Evolutionary conservation across 2,888 invertebrate genomes (phyloP), one percentile per base, ranked within the genome.

Genomic region (Lithophane semibrunnea): DNA sequence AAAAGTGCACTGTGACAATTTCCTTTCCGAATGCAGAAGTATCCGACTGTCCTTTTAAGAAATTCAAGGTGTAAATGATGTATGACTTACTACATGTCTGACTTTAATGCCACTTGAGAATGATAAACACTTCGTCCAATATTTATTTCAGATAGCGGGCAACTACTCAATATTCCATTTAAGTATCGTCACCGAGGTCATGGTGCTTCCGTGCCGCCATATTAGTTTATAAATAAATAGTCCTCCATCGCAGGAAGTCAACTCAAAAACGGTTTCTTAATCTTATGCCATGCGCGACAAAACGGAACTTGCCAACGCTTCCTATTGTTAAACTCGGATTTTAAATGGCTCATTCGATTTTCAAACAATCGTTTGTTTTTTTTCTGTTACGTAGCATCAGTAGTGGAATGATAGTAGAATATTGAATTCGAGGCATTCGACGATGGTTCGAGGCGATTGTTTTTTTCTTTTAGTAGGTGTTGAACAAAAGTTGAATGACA

Each of bases 221-320:
- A 93, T 94, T 91, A 89, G 93, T 93, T 92, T 95, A 95, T 95
- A 94, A 94, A 95, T 95, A 94, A 94, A 92, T 94, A 93, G 88
- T 85, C 63, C 65, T 80, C 86, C 87, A 89, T 87, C 91, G 82
- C 91, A 94, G 96, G 95, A 96, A 95, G 93, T 93, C 81, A 83
- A 89, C 87, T 91, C 90, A 89, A 92, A 92, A 92, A 92, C 88
- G 81, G 90, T 94, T 93, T 94, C 92, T 94, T 92, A 94, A 94
- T 94, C 91, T 93, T 93, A 93, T 94, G 91, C 93, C 89, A 91
- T 89, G 92, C 92, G 94, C 92, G 92, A 92, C 90, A 90, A 86
- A 90, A 91, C 90, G 91, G 90, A 93, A 92, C 92, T 91, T 91
- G 90, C 87, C 90, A 91, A 92, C 85, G 91, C 91, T 94, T 95